A percentile compares a stretch with the other conserved stretches of the same genome.
phyloP scores from a whole-genome alignment of 2,113 vertebrate species.

The Cyprinus carpio region DNA sequence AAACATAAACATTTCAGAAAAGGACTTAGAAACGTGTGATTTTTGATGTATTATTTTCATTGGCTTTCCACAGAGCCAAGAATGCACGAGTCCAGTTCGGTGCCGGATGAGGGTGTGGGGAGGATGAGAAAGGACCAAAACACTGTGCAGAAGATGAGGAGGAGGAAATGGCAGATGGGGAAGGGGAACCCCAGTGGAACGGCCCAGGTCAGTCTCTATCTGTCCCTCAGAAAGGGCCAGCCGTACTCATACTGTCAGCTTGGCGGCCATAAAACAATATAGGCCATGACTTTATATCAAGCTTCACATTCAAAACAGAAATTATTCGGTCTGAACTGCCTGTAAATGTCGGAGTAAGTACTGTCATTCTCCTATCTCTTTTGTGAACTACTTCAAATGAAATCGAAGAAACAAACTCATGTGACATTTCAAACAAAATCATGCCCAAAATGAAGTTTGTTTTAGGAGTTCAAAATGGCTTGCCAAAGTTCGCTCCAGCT shows the following conservation, averaged over 20 bases:
- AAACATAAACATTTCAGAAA: too few relatives aligned
- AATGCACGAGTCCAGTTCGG: slow-evolving; percentile 64
- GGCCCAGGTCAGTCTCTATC: slow-evolving; percentile 82
- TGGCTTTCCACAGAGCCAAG: slow-evolving; percentile 65
- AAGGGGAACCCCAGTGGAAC: slow-evolving; percentile 71
- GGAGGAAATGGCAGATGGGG: slow-evolving; percentile 60
- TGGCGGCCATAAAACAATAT: slow-evolving; percentile 14
- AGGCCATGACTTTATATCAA: not conserved
- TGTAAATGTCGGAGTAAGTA: not conserved
- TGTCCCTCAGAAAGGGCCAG: slow-evolving; percentile 34
- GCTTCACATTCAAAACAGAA: not conserved
- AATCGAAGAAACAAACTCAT: too few relatives aligned
- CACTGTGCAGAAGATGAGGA: slow-evolving; percentile 51
- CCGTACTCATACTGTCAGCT: not conserved
- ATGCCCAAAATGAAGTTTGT: too few relatives aligned
- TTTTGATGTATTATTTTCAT: too few relatives aligned
- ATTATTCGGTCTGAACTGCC: not conserved
- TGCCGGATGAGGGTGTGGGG: slow-evolving; percentile 61
- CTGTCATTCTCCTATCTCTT: not conserved
- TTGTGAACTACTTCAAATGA: too few relatives aligned
- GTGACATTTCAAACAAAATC: too few relatives aligned
- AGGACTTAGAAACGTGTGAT: too few relatives aligned
- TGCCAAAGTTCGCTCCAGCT: too few relatives aligned
- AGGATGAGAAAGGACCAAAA: slow-evolving; percentile 65
- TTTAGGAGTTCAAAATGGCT: too few relatives aligned